Conservation (phyloP, 2,797 vertebrate genomes). For the Nyctibius grandis region DNA sequence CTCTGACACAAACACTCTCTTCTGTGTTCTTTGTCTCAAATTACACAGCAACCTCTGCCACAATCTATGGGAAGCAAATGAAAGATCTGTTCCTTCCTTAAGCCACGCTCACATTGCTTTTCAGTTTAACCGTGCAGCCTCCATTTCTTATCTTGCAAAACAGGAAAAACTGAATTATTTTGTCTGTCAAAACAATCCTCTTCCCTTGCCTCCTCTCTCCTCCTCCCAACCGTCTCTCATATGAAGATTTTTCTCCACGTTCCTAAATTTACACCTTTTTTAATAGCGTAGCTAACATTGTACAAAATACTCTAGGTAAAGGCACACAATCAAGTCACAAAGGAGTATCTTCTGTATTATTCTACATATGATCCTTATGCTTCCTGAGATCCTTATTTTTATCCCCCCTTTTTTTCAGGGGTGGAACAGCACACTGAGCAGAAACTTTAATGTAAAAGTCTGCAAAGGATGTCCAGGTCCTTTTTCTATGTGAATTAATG, state of each 20-base stretch:
- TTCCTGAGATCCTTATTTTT: not conserved
- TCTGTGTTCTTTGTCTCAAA: not conserved
- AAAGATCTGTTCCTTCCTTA: not conserved
- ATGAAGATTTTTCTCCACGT: not conserved
- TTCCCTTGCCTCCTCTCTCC: not conserved
- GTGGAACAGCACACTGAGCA: too few species aligned
- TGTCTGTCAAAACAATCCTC: not conserved
- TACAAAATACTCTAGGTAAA: not conserved
- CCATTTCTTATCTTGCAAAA: not conserved
- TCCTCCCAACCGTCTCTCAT: not conserved
- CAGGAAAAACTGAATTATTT: not conserved
- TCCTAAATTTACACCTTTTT: not conserved
- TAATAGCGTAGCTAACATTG: not conserved
- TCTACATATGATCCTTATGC: not conserved
- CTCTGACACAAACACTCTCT: not conserved
- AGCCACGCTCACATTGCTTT: not conserved
- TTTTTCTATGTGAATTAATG: not conserved
- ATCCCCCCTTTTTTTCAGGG: not conserved
- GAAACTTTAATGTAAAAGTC: not conserved
- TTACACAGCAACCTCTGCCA: not conserved
- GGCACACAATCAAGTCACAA: not conserved
- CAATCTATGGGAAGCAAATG: not conserved
- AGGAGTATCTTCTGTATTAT: not conserved
- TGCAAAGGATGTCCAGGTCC: not conserved
- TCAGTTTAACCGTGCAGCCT: not conserved